A percentile compares a stretch with the other conserved stretches of the same genome.
Evolutionary conservation across 2,888 invertebrate species (phyloP).

Genomic region (Ichneumon xanthorius): DNA sequence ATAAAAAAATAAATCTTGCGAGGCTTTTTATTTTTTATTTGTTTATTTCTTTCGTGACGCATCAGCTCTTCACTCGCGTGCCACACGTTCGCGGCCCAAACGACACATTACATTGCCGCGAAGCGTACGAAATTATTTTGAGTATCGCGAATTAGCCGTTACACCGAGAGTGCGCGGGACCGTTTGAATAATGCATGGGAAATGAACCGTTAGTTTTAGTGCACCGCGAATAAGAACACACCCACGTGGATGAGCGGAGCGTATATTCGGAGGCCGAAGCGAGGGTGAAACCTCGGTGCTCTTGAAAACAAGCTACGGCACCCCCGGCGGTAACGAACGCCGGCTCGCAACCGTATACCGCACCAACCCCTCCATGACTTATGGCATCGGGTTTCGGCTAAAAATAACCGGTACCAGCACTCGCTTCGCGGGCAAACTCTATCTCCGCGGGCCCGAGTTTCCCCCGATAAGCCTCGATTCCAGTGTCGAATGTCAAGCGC

Average conservation of each 20-base stretch:
- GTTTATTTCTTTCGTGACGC: neutral
- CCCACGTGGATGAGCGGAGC: neutral
- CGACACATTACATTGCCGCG: conserved; percentile 59
- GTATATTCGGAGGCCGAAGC: conserved; percentile 28
- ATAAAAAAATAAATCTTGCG: neutral
- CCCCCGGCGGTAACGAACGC: conserved; percentile 65
- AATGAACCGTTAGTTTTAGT: conserved; percentile 46
- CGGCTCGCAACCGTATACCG: conserved; percentile 38
- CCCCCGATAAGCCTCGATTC: conserved; percentile 70
- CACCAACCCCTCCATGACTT: conserved; percentile 71
- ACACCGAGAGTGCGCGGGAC: conserved; percentile 61
- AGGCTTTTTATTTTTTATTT: neutral
- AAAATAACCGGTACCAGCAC: conserved; percentile 65
- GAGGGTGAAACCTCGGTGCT: conserved; percentile 60
- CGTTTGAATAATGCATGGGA: conserved; percentile 66
- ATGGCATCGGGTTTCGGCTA: conserved; percentile 75
- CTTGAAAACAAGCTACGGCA: conserved; percentile 67
- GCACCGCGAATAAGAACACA: conserved; percentile 54
- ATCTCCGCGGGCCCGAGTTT: conserved; percentile 50
- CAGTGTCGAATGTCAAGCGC: conserved; percentile 72
- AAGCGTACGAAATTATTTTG: conserved; percentile 65
- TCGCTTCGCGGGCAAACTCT: conserved; percentile 47
- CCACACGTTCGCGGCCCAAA: neutral
- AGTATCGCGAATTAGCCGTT: conserved; percentile 66
- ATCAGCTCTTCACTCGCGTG: neutral